Conservation (phyloP, 2,113 vertebrate species). For the Panthera tigris region DNA sequence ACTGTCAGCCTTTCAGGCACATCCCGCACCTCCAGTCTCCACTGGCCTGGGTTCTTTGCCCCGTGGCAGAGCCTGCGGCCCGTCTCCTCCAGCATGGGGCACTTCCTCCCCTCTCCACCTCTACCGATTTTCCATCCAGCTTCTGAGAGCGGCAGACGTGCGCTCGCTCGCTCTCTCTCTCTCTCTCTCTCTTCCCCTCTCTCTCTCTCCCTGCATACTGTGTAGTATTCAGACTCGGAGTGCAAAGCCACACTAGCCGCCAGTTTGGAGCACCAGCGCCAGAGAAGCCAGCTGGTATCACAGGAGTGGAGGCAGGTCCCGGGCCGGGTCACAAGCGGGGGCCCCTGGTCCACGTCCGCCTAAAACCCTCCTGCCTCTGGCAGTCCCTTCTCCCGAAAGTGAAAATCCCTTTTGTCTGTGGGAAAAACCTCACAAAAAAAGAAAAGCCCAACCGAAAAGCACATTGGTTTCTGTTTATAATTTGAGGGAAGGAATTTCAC, state of each 20-base stretch:
- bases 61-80: rapidly evolving
- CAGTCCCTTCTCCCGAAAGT: not conserved
- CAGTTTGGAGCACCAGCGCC: rapidly evolving
- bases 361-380: not conserved
- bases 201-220: not conserved
- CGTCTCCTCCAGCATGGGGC: rapidly evolving
- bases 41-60: rapidly evolving
- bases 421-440: conserved; percentile 44
- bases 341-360: rapidly evolving
- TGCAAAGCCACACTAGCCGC: not conserved
- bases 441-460: not conserved
- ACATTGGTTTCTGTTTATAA: conserved; percentile 40
- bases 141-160: rapidly evolving
- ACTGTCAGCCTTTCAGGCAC: not conserved
- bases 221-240: not conserved
- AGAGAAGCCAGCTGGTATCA: not conserved
- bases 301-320: not conserved
- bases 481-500: conserved; percentile 23
- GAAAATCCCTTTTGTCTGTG: conserved; percentile 44
- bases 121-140: not conserved
- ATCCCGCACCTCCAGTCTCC: not conserved
- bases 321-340: rapidly evolving
- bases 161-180: no score
- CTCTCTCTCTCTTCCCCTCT: no score
- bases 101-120: not conserved